Evolutionary conservation across 37 sponge, comb jelly and placozoan genomes (phyloP), one percentile per base, ranked within the genome.

Genomic region (Chondrilla cf. caribensis): DNA sequence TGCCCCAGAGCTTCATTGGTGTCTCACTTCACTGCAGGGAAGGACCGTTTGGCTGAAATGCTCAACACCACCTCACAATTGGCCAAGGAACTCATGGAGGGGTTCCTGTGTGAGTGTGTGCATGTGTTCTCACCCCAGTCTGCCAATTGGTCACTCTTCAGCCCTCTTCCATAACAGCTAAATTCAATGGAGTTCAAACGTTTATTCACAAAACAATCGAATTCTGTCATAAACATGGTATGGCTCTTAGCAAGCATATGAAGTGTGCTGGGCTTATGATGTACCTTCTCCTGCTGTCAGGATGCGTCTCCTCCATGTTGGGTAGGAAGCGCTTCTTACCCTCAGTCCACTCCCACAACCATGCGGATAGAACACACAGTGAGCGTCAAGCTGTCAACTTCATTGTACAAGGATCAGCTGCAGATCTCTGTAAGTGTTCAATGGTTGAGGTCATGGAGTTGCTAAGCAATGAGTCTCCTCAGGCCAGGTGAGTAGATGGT

Each of bases 371-470:
- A 31, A 39, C 84, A 15, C 84, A 88, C 35, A 41, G 82, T 22
- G 92, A 95, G 73, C 60, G 95, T 70, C 95, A 95, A 54, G 91
- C 95, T 28, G 80, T 90, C 41, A 95, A 95, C 80, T 95, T 95
- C 44, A 82, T 84, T 15, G 80, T 95, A 26, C 95, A 95, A 89
- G 94, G 94, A 0, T 92, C 89, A 68, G 89, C 95, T 44, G 95
- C 95, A 32, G 95, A 94, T 38, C 25, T 94, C 2, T 94, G 95
- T 71, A 94, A 94, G 73, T 55, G 51, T 2, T 88, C 87, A 17
- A 94, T 94, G 95, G 73, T 94, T 14, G 41, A 81, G 44, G 71
- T 88, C 25, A 32, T 32, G 28, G 40, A 80, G 38, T 21, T 82
- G 73, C 39, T 91, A 26, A 79, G 82, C 14, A 44, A 41, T 17